phyloP scores from a whole-genome alignment of 2,113 vertebrate species.

The Etia nguti region DNA sequence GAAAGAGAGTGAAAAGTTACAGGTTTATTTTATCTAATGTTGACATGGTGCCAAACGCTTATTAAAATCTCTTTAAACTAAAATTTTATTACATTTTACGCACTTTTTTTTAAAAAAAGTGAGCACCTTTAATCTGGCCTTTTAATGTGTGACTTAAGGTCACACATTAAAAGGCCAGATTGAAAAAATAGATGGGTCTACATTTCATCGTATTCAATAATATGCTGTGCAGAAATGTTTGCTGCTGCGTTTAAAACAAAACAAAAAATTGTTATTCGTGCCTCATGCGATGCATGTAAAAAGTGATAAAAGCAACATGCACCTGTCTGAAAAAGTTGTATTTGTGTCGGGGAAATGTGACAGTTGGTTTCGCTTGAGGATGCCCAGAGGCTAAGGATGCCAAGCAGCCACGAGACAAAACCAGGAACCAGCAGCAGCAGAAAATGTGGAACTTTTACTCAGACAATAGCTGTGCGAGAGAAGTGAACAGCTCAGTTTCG shows the following conservation, averaged over 20 bases:
- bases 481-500: background rate
- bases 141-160: background rate
- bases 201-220: background rate
- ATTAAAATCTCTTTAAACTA: background rate
- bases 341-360: background rate
- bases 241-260: background rate
- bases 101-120: background rate
- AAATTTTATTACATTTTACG: too few relatives aligned
- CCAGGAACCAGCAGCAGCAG: slow-evolving; percentile 41
- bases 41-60: background rate
- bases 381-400: background rate
- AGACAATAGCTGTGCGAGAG: slow-evolving; percentile 29
- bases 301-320: background rate
- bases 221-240: background rate
- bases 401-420: slow-evolving; percentile 9
- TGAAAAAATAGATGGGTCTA: background rate
- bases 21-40: background rate
- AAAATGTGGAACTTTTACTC: slow-evolving; percentile 54
- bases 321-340: background rate
- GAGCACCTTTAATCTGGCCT: background rate
- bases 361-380: slow-evolving; percentile 43
- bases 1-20: background rate
- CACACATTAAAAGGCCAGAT: too few relatives aligned
- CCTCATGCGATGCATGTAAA: background rate
- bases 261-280: background rate